Evolutionary conservation across 2,113 vertebrate genomes (phyloP).

Genomic region (Periophthalmus modestus): DNA sequence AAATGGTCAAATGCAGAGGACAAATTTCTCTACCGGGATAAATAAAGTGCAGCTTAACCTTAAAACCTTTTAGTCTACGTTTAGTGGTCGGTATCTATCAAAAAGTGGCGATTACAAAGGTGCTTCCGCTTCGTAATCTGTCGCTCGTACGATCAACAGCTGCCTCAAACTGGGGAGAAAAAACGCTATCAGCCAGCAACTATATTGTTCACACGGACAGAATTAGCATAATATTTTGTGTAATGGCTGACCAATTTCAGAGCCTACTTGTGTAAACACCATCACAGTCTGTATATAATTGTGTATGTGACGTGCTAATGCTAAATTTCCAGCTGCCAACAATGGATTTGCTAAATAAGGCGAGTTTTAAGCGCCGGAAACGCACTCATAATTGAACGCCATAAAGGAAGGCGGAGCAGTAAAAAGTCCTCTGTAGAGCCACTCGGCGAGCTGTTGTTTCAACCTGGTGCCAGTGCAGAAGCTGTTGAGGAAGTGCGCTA

Average conservation of each 20-base stretch:
- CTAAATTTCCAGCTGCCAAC: conserved; percentile 59
- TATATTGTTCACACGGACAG: background rate
- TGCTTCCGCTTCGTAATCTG: background rate
- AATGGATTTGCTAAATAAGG: conserved; percentile 57
- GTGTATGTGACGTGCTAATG: conserved; percentile 45
- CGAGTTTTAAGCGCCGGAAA: conserved; percentile 67
- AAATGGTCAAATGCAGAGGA: too few species aligned
- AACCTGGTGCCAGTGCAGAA: conserved; percentile 61
- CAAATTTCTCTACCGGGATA: too few species aligned
- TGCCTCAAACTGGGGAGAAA: background rate
- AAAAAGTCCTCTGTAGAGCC: conserved; percentile 62
- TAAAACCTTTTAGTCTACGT: too few species aligned
- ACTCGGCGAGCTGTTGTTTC: conserved; percentile 54
- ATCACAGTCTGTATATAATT: conserved; percentile 34
- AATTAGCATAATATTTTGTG: conserved; percentile 17
- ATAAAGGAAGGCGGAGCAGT: conserved; percentile 58
- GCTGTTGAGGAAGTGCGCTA: conserved; percentile 63
- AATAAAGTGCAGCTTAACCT: too few species aligned
- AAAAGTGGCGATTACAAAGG: background rate
- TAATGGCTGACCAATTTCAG: conserved; percentile 25
- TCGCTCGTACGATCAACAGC: background rate
- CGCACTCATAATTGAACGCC: conserved; percentile 61
- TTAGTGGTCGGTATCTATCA: background rate
- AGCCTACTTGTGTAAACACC: conserved; percentile 44
- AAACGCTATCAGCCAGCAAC: background rate